A percentile compares a stretch with the other conserved stretches of the same genome.
Evolutionary conservation across 1,140 invertebrate species (phyloP).

Genomic region (Bombus confusus): DNA sequence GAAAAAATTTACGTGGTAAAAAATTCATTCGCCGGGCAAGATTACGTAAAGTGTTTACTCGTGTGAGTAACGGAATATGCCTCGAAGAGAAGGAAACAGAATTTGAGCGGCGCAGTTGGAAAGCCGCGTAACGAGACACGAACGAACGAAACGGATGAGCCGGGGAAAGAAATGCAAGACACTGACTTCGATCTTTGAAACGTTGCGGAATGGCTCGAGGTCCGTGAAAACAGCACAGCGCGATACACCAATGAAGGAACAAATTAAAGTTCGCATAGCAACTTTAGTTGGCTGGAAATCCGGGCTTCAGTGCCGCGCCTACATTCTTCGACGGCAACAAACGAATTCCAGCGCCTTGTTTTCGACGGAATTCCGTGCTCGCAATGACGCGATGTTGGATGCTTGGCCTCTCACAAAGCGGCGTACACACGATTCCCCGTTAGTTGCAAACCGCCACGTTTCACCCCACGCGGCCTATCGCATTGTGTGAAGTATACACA

Average conservation of each 20-base stretch:
- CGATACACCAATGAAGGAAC: background rate
- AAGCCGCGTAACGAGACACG: background rate
- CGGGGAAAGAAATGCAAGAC: background rate
- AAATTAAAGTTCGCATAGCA: background rate
- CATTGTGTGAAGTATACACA: conserved; percentile 23
- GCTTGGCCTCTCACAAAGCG: conserved; percentile 40
- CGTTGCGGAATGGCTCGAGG: background rate
- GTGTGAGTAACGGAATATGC: background rate
- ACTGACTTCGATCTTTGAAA: background rate
- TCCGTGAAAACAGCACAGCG: too few relatives aligned
- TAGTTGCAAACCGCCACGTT: background rate
- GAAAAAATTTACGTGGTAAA: background rate
- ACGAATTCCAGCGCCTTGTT: conserved; percentile 47
- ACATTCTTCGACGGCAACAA: conserved; percentile 41
- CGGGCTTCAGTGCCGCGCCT: background rate
- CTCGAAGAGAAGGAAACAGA: background rate
- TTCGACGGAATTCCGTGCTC: conserved; percentile 34
- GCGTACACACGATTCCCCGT: background rate
- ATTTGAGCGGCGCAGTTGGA: background rate
- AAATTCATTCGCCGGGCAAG: background rate
- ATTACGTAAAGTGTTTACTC: background rate
- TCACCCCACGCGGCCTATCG: background rate
- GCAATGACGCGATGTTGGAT: conserved; percentile 44
- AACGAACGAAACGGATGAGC: background rate
- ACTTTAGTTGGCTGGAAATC: background rate